phyloP scores from a whole-genome alignment of 2,113 vertebrate genomes.

The Centropristis striata region DNA sequence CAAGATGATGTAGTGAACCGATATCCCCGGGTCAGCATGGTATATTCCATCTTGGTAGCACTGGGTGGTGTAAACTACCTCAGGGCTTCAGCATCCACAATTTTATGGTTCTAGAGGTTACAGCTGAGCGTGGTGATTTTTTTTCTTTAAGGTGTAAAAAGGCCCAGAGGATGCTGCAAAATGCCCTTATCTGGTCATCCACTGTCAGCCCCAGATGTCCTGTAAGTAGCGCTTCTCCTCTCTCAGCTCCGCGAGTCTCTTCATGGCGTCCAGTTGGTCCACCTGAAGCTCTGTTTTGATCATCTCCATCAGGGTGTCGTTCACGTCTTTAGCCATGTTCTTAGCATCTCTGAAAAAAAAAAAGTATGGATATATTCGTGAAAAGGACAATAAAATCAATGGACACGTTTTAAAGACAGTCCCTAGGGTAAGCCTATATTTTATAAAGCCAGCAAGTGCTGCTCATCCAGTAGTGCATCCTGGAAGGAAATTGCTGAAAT shows the following conservation, averaged over 20 bases:
- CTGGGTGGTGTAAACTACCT: conserved; percentile 56
- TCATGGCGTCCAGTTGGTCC: conserved; percentile 92
- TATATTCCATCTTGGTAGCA: conserved; percentile 56
- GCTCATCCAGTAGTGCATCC: conserved; percentile 13
- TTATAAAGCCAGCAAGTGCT: conserved; percentile 23
- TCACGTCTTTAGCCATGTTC: conserved; percentile 96
- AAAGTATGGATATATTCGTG: neutral
- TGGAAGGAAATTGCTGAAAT: conserved; percentile 52
- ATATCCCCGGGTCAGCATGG: conserved; percentile 63
- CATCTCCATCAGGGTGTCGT: conserved; percentile 88
- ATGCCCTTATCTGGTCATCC: conserved; percentile 30
- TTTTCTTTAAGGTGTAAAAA: conserved; percentile 32
- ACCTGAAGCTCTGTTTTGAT: conserved; percentile 84
- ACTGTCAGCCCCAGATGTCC: conserved; percentile 92
- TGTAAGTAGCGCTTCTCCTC: conserved; percentile 93
- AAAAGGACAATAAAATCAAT: neutral
- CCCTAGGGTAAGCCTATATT: neutral
- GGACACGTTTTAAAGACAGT: neutral
- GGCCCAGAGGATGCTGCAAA: conserved; percentile 35
- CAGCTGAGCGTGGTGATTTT: conserved; percentile 59
- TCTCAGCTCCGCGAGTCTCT: conserved; percentile 88
- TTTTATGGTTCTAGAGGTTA: conserved; percentile 59
- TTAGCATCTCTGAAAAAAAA: conserved; percentile 90
- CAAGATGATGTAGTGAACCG: conserved; percentile 62
- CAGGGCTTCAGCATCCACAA: conserved; percentile 44